Percentiles rank a stretch among this genome's conserved stretches.
Conservation (phyloP, 2,113 vertebrate species). For the Dasyprocta punctata region DNA sequence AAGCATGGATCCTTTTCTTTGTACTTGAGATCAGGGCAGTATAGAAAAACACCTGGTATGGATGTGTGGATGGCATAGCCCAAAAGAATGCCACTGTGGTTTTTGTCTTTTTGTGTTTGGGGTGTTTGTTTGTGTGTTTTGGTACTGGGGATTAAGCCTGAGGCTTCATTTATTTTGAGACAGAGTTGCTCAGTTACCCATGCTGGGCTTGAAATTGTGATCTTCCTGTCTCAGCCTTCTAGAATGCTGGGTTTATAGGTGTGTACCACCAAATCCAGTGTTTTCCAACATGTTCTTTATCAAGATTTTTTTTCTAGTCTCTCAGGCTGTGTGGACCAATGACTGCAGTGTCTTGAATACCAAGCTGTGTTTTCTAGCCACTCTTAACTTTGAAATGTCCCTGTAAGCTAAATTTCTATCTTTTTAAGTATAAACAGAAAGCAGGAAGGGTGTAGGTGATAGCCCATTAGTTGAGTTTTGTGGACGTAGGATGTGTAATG, state of each 20-base stretch:
- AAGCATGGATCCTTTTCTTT: not conserved
- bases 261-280: not conserved
- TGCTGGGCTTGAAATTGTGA: not conserved
- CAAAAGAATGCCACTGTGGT: too few species aligned
- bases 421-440: not conserved
- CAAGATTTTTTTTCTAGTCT: not conserved
- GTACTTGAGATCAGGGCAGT: too few species aligned
- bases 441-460: not conserved
- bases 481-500: rapidly evolving
- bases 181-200: not conserved
- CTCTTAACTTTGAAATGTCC: too few species aligned
- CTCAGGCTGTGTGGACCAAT: not conserved
- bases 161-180: not conserved
- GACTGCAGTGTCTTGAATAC: not conserved
- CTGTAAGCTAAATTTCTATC: rapidly evolving
- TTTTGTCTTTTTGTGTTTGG: not conserved
- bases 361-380: not conserved
- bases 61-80: not conserved
- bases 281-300: not conserved
- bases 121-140: not conserved
- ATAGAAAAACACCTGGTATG: not conserved
- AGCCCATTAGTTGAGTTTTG: rapidly evolving
- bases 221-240: not conserved
- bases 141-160: not conserved
- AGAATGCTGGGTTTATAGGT: not conserved